Percentiles rank a stretch among this genome's conserved stretches.
Conservation (phyloP, 2,888 invertebrate species). For the Acronicta alni region DNA sequence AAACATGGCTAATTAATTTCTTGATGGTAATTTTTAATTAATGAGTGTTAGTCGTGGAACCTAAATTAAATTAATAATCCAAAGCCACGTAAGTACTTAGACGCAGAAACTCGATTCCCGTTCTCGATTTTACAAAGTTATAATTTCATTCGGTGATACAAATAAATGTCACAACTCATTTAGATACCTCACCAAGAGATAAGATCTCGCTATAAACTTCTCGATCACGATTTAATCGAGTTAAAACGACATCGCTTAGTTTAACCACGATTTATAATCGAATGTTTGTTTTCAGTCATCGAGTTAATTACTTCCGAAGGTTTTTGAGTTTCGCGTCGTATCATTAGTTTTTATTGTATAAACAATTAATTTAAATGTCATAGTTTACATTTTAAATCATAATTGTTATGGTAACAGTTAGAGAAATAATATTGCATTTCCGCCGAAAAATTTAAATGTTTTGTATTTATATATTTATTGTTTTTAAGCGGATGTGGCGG, state of each 20-base stretch:
- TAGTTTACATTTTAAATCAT: constrained; percentile 43
- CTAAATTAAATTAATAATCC: constrained; percentile 32
- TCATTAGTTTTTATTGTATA: constrained; percentile 33
- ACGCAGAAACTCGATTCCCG: constrained; percentile 12
- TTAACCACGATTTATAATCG: constrained; percentile 45
- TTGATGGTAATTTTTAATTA: constrained; percentile 42
- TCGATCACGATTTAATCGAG: constrained; percentile 50
- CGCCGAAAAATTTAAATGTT: constrained; percentile 26
- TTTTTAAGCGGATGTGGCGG: constrained; percentile 11
- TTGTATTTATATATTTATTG: background rate
- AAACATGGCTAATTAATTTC: constrained; percentile 28
- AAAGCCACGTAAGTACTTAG: too few relatives aligned
- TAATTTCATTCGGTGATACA: constrained; percentile 36
- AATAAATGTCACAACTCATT: constrained; percentile 49
- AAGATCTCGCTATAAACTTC: constrained; percentile 46
- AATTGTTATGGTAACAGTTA: constrained; percentile 36
- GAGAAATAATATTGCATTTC: constrained; percentile 38
- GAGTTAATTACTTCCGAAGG: constrained; percentile 48
- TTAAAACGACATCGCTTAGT: constrained; percentile 47
- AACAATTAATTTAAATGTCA: constrained; percentile 35
- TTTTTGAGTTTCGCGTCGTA: constrained; percentile 27
- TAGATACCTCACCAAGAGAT: constrained; percentile 48
- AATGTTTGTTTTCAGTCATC: constrained; percentile 48
- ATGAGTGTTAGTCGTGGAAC: constrained; percentile 2
- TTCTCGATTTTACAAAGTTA: constrained; percentile 19